Base-by-base conservation (phyloP, 2,888 invertebrate species). In the Dynastes grantii region DNA sequence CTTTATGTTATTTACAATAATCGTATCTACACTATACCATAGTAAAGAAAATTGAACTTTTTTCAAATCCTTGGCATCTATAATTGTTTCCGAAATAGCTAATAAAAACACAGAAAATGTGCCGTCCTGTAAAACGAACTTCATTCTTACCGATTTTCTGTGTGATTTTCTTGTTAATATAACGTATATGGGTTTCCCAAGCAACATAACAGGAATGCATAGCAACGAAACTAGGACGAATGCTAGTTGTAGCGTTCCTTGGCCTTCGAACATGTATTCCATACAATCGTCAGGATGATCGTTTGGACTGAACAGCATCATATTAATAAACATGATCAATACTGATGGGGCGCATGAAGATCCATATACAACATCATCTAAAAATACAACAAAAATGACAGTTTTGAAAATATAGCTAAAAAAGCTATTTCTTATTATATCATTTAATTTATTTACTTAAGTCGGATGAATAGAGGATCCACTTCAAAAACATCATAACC, bases 401-500 rank as follows among this genome's bases (percentile, higher is more conserved):
- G 4, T 32, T 32, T 32, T 11, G n/a, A 13, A 22, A 22, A 8
- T 55, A 22, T 55, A 16, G 2, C 13, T 2, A 27, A 22, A 22
- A 55, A 1, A n/a, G 16, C 8, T 53, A 11, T 13, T 8, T 45
- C 0, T 2, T 37, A 37, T 2, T 45, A 53, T n/a, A 53, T 4
- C 3, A 79, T 51, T 4, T 32, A 32, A 61, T 8, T 37, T 73
- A 53, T 71, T 80, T 85, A 90, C 91, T 91, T 16, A 87, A 85
- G 8, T 88, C 84, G 1, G 93, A 90, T 82, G 90, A 91, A 88
- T 94, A 98, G 70, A 91, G 88, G 61, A 95, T 83, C 97, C 97
- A 98, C 87, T 99, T 98, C 89, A 92, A 93, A 90, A 98, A 94
- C 92, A 98, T 96, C 92, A 98, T 93, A 84, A 95, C 92, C 37